These are phyloP conservation scores for Lateolabrax maculatus DNA, from an alignment of 2,797 vertebrate species.

Conservation along the genomic window DNA sequence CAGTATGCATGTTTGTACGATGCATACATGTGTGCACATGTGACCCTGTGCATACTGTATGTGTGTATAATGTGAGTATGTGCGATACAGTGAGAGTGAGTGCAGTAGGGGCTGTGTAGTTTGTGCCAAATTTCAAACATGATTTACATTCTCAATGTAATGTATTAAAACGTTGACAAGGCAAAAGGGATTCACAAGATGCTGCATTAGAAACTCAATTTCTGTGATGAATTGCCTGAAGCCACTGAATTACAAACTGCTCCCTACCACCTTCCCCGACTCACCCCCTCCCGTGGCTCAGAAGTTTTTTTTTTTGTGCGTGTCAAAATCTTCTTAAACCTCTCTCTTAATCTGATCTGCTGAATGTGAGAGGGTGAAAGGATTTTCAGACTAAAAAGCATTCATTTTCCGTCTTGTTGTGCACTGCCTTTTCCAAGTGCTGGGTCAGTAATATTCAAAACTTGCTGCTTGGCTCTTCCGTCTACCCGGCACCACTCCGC, in stretches of 20 bases:
- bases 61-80: conserved; percentile 53
- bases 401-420: conserved; percentile 98
- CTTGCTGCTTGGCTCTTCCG: conserved; percentile 89
- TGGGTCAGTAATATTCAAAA: conserved; percentile 99
- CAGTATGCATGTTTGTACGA: conserved; percentile 21
- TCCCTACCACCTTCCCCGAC: conserved; percentile 87
- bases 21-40: conserved; percentile 20
- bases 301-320: conserved; percentile 89
- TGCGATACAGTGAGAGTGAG: conserved; percentile 50
- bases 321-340: conserved; percentile 99
- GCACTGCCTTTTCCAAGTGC: conserved; percentile 98
- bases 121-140: conserved; percentile 90
- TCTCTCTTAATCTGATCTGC: conserved; percentile 99
- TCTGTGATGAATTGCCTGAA: conserved; percentile 99
- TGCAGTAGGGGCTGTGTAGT: conserved; percentile 75
- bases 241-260: conserved; percentile 99
- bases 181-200: conserved; percentile 99
- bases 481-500: conserved; percentile 64
- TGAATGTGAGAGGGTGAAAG: conserved; percentile 99
- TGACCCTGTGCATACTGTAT: conserved; percentile 20
- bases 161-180: conserved; percentile 99
- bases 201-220: conserved; percentile 99
- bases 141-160: conserved; percentile 99
- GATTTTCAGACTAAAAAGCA: conserved; percentile 98
- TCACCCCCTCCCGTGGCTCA: conserved; percentile 90